Base-by-base conservation (phyloP, 2,113 vertebrate genomes). In the Festucalex cinctus region DNA sequence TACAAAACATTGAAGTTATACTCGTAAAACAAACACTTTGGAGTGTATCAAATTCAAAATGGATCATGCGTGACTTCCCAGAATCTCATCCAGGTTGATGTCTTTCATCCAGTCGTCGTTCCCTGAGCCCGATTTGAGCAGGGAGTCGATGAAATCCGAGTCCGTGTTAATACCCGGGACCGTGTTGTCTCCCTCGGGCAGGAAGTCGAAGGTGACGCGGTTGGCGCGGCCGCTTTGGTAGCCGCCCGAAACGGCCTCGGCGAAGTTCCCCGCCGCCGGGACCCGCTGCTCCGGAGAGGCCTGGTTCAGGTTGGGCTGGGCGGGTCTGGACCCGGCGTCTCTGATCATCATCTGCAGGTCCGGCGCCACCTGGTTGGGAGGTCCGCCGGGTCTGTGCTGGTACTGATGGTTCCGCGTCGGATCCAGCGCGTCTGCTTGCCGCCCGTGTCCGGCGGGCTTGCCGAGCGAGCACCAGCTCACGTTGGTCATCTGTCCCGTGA, bases 51-150 rank as follows among this genome's bases (percentile, higher is more conserved):
- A 87, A 86, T 80, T 71, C 71, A 22, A 65, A 54, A 54, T 54
- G 51, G 13, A 32, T 32, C 89, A 98, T 0, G 94, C 93, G 75
- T 95, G 94, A 78, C 91, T 92, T 13, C 95, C 96, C 77, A 99
- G 90, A 88, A 99, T 99, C 86, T 99, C 96, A 75, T 99, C 97
- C 0, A 99, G 92, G 83, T 97, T 99, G 75, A 99, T 98, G 80
- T 98, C 97, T 91, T 97, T 97, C 95, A 99, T 99, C 97, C 97
- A 99, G 92, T 99, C 97, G 65, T 98, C 96, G 0, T 94, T 98
- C 66, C 95, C 94, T 65, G 95, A 94, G 74, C 96, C 95, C 0
- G 95, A 97, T 91, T 98, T 99, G 76, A 99, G 90, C 81, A 99
- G 88, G 7, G 95, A 97, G 84, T 99, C 97, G 48, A 99, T 96